These are phyloP conservation scores for Trichogramma pretiosum DNA, from an alignment of 1,140 invertebrate genomes.

Conservation along the genomic window DNA sequence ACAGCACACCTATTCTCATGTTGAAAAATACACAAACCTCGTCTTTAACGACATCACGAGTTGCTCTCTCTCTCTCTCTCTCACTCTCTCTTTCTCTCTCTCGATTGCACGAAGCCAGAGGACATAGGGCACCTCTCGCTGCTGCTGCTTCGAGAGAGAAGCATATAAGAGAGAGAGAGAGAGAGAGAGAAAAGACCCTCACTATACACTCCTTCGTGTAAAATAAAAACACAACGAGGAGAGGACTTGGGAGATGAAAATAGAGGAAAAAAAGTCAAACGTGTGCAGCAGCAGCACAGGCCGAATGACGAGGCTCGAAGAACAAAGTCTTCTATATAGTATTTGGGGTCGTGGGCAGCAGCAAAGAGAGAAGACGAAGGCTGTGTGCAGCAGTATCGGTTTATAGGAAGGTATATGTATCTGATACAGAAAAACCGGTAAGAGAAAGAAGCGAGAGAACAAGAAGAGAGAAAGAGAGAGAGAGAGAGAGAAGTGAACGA, in stretches of 20 bases:
- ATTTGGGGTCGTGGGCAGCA: conserved; percentile 4
- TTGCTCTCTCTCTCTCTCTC: neutral
- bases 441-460: conserved; percentile 27
- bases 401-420: conserved; percentile 32
- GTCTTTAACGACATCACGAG: too few relatives aligned
- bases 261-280: neutral
- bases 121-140: neutral
- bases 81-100: neutral
- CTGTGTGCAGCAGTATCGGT: too few relatives aligned
- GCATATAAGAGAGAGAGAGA: neutral
- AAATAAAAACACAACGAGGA: neutral
- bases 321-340: conserved; percentile 2
- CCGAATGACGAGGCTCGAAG: neutral
- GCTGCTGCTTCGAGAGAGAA: neutral
- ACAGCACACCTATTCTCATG: too few relatives aligned
- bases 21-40: too few relatives aligned
- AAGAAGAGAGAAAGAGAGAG: conserved; percentile 18
- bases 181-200: neutral
- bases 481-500: neutral
- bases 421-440: conserved; percentile 45
- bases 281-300: too few relatives aligned
- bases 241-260: neutral
- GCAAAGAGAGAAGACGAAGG: conserved; percentile 6
- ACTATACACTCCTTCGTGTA: neutral
- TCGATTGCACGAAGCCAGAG: neutral